Evolutionary conservation across 2,888 invertebrate species (phyloP), one percentile per base, ranked within the genome.

Genomic region (Megaustenia siamemsis): DNA sequence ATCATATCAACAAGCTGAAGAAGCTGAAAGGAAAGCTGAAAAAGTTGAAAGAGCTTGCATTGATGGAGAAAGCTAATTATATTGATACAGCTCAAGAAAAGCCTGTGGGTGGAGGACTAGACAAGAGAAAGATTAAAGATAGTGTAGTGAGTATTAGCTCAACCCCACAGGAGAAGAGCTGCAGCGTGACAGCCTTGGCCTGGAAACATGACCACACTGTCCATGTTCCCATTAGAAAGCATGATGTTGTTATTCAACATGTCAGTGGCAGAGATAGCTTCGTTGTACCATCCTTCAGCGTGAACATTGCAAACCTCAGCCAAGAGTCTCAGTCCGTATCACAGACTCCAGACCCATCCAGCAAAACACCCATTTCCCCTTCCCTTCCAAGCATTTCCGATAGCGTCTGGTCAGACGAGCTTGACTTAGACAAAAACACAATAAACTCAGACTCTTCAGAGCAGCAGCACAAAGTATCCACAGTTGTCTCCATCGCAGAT

Each of bases 341-440:
- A 21, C 76, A 81, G n/a, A 69, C 73, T 24, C 84, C 86, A 15
- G 84, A 78, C 40, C 78, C 85, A 40, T 76, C 84, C 35, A 75
- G 87, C 21, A 87, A 89, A 63, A 56, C 76, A 49, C 88, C 88
- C 1, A 90, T 90, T 90, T 90, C 90, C 10, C 90, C 91, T 21
- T 89, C 90, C 32, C 82, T 89, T 10, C 86, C 88, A 66, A 92
- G 92, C 84, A 91, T 92, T 83, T 89, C 92, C 15, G 91, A 91
- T 88, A 92, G 92, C 87, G 89, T 91, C 56, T 92, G 92, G 88
- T 92, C 93, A 21, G 92, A 92, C 78, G 91, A 90, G 35, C 86
- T 87, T 49, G 87, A 88, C 73, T 69, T 85, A 24, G 84, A 85
- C 66, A 87, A 86, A 32, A 80, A 38, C 32, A 87, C 86, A 77